Percentiles rank a stretch among this genome's conserved stretches.
Evolutionary conservation across 2,888 invertebrate genomes (phyloP).

Genomic region (Drosophila leonis): DNA sequence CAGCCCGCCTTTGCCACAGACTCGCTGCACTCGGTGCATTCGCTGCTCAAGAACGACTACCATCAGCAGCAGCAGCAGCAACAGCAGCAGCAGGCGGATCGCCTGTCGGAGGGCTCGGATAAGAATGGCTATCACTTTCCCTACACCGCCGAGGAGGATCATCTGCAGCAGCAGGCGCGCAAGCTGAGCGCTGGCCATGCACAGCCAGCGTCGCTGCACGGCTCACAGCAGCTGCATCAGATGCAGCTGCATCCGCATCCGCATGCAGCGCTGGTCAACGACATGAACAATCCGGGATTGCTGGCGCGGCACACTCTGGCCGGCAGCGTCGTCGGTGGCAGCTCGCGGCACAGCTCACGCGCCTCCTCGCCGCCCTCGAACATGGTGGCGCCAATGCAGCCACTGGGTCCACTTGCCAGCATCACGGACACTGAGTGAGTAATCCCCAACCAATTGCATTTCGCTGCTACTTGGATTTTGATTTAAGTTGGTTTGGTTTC

Average conservation of each 20-base stretch:
- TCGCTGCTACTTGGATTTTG: neutral
- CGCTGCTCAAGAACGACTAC: conserved; percentile 84
- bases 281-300: conserved; percentile 87
- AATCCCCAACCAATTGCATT: neutral
- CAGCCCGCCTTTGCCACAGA: conserved; percentile 82
- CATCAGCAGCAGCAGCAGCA: conserved; percentile 85
- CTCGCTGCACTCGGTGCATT: conserved; percentile 85
- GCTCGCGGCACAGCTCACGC: conserved; percentile 84
- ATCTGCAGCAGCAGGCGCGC: conserved; percentile 85
- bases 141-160: conserved; percentile 93
- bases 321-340: conserved; percentile 58
- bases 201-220: conserved; percentile 70
- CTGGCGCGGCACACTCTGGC: conserved; percentile 79
- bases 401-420: conserved; percentile 88
- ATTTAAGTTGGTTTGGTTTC: neutral
- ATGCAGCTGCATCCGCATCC: conserved; percentile 61
- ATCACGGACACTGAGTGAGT: conserved; percentile 89
- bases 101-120: conserved; percentile 90
- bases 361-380: conserved; percentile 85
- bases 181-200: conserved; percentile 72
- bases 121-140: conserved; percentile 94
- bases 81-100: conserved; percentile 86
- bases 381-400: conserved; percentile 87
- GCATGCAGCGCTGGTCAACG: conserved; percentile 84
- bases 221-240: conserved; percentile 74